A percentile compares a stretch with the other conserved stretches of the same genome.
phyloP scores from a whole-genome alignment of 2,113 vertebrate species.

The Passer montanus region DNA sequence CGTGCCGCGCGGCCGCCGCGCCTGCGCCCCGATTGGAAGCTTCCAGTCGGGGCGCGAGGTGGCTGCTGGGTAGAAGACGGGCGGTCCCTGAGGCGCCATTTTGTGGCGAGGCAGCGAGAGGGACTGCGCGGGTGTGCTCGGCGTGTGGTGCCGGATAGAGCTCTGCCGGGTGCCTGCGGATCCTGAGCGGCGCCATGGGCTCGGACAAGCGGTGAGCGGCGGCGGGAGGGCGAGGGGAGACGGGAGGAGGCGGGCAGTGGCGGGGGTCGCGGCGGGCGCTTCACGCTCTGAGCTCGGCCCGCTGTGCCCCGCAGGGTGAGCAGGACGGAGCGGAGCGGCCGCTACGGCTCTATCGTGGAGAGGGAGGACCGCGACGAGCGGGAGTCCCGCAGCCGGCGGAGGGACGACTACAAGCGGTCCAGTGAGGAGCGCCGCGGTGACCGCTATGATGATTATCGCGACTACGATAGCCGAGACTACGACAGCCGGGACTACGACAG shows the following conservation, averaged over 20 bases:
- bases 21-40: conserved; percentile 21
- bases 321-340: conserved; percentile 92
- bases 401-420: conserved; percentile 89
- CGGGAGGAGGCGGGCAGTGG: neutral
- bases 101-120: conserved; percentile 47
- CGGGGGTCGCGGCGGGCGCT: neutral
- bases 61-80: conserved; percentile 78
- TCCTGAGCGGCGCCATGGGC: conserved; percentile 78
- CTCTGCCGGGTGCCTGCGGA: neutral
- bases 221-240: neutral
- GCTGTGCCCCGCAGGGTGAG: conserved; percentile 79
- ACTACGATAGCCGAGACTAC: conserved; percentile 86
- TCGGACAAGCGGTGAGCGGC: conserved; percentile 90
- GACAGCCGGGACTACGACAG: conserved; percentile 76
- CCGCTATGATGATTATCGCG: conserved; percentile 89
- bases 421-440: conserved; percentile 88
- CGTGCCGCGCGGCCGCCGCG: neutral
- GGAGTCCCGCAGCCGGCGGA: conserved; percentile 82
- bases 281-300: neutral
- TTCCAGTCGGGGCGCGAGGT: conserved; percentile 23
- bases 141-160: neutral
- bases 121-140: neutral
- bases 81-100: conserved; percentile 73
- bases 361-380: conserved; percentile 88
- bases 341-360: conserved; percentile 91